Conservation (phyloP, 2,113 vertebrate genomes). For the Sander lucioperca region DNA sequence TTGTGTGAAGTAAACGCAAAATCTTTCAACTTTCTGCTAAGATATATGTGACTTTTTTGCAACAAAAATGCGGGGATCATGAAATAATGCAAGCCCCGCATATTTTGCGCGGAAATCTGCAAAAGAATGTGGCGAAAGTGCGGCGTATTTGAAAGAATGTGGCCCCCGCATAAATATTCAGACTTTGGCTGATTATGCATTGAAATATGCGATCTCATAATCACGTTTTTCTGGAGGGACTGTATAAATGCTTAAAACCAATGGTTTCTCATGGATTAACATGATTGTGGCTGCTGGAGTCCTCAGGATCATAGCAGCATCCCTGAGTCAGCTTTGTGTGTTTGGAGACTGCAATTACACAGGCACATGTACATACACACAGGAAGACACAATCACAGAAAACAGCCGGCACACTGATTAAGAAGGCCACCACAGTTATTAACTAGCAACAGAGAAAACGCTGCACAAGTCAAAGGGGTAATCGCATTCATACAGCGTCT, state of each 20-base stretch:
- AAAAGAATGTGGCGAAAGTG: too few relatives aligned
- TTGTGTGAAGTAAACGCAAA: too few relatives aligned
- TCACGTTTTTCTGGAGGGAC: too few relatives aligned
- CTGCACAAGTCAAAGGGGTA: slow-evolving; percentile 39
- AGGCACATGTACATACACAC: slow-evolving; percentile 3
- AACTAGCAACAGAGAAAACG: slow-evolving; percentile 47
- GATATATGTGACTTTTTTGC: too few relatives aligned
- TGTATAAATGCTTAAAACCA: background rate
- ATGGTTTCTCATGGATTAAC: slow-evolving; percentile 30
- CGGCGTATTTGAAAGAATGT: too few relatives aligned
- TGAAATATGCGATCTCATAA: too few relatives aligned
- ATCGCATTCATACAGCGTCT: slow-evolving; percentile 44
- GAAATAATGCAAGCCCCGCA: too few relatives aligned
- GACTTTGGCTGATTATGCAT: too few relatives aligned
- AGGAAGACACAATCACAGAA: slow-evolving; percentile 32
- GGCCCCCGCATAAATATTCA: too few relatives aligned
- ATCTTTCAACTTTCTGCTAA: too few relatives aligned
- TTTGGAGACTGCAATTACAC: slow-evolving; percentile 11
- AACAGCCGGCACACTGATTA: slow-evolving; percentile 57
- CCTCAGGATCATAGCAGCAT: slow-evolving; percentile 24
- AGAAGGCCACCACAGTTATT: slow-evolving; percentile 49
- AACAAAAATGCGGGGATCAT: too few relatives aligned
- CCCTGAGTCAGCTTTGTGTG: slow-evolving; percentile 43
- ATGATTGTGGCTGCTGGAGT: slow-evolving; percentile 32
- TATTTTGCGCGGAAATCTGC: too few relatives aligned